Evolutionary conservation across 2,888 invertebrate genomes (phyloP).

Genomic region (Zootermopsis nevadensis): DNA sequence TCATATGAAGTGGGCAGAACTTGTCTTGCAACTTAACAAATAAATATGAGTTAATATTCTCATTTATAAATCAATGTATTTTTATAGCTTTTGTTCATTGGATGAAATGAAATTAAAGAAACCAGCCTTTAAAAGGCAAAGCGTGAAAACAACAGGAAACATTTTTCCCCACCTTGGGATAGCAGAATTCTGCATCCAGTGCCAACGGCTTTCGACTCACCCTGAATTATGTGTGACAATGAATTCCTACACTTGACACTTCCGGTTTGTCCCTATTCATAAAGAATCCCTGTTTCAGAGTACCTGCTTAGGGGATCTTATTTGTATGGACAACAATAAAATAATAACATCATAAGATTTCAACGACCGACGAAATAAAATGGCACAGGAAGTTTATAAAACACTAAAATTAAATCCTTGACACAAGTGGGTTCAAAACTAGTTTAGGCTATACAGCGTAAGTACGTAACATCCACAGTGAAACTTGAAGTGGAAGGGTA

Average conservation of each 20-base stretch:
- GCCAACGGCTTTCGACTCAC: neutral
- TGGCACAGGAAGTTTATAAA: no score
- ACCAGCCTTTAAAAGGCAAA: neutral
- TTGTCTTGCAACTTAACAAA: no score
- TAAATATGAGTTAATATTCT: no score
- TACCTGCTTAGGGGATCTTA: neutral
- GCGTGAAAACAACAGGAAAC: neutral
- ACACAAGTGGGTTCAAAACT: neutral
- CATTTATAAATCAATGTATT: no score
- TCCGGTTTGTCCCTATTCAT: slow-evolving; percentile 4
- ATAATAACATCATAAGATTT: neutral
- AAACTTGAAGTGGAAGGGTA: neutral
- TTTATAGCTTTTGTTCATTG: neutral
- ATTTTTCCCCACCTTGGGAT: neutral
- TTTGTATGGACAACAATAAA: neutral
- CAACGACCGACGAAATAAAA: neutral
- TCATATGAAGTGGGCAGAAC: neutral
- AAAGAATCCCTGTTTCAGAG: neutral
- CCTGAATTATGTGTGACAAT: neutral
- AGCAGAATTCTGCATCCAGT: neutral
- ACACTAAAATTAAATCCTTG: no score
- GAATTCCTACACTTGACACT: neutral
- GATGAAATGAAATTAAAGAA: neutral
- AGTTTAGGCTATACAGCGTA: neutral
- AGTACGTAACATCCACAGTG: neutral